Evolutionary conservation across 2,888 invertebrate species (phyloP).

Genomic region (Andrena marginata): DNA sequence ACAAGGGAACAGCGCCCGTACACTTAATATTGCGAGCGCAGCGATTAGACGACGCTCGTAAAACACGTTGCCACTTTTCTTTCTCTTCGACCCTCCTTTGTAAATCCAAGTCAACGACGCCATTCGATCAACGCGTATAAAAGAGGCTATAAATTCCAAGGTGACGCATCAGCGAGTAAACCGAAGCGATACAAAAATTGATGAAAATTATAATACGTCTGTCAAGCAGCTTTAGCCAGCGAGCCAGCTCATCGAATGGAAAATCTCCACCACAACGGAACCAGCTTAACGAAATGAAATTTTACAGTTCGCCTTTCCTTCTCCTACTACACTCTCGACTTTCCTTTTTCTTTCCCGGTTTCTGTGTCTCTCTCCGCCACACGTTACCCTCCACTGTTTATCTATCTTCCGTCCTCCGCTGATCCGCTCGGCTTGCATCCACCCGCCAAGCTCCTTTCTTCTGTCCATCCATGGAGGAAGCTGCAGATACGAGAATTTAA

Average conservation of each 20-base stretch:
- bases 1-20: constrained; percentile 58
- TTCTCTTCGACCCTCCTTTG: too few species aligned
- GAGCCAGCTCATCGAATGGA: constrained; percentile 50
- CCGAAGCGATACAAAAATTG: constrained; percentile 51
- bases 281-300: constrained; percentile 76
- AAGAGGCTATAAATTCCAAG: background rate
- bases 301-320: constrained; percentile 60
- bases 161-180: constrained; percentile 34
- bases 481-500: constrained; percentile 63
- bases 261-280: constrained; percentile 66
- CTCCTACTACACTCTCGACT: constrained; percentile 5
- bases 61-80: constrained; percentile 38
- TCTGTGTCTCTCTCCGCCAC: constrained; percentile 27
- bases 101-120: background rate
- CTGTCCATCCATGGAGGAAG: constrained; percentile 25
- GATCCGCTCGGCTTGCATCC: constrained; percentile 7
- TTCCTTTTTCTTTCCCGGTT: background rate
- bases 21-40: constrained; percentile 70
- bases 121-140: constrained; percentile 29
- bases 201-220: constrained; percentile 63
- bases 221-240: constrained; percentile 42
- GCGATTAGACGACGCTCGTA: constrained; percentile 71
- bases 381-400: constrained; percentile 10
- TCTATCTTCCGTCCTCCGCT: constrained; percentile 39
- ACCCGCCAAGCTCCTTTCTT: background rate